Conservation (phyloP, 2,113 vertebrate genomes). For the Menura novaehollandiae region DNA sequence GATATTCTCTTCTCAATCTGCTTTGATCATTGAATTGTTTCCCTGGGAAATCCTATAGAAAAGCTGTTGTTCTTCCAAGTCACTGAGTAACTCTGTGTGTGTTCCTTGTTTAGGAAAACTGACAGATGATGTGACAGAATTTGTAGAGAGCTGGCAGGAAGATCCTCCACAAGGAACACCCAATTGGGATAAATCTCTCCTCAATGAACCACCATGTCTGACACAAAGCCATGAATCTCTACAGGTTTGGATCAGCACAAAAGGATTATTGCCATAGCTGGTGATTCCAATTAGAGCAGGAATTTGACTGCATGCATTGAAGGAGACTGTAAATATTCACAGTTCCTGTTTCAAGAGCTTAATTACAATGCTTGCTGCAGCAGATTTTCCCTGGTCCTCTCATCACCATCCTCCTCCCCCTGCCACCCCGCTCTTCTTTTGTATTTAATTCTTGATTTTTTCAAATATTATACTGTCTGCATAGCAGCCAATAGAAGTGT, state of each 20-base stretch:
- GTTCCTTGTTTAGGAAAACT: constrained; percentile 76
- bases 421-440: not conserved
- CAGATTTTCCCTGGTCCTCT: not conserved
- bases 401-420: no score
- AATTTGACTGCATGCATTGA: not conserved
- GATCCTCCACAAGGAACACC: constrained; percentile 70
- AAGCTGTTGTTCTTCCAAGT: not conserved
- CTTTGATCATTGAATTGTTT: not conserved
- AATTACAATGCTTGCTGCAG: not conserved
- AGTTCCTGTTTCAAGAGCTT: not conserved
- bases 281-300: not conserved
- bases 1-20: not conserved
- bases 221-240: constrained; percentile 68
- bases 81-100: not conserved
- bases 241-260: constrained; percentile 70
- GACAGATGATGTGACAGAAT: constrained; percentile 86
- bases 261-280: not conserved
- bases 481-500: not conserved
- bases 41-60: not conserved
- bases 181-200: constrained; percentile 47
- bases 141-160: constrained; percentile 91
- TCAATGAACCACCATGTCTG: constrained; percentile 81
- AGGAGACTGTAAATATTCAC: not conserved
- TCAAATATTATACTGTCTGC: not conserved
- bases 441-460: not conserved